Base-by-base conservation (phyloP, 2,113 vertebrate genomes). In the Micronisus gabar region DNA sequence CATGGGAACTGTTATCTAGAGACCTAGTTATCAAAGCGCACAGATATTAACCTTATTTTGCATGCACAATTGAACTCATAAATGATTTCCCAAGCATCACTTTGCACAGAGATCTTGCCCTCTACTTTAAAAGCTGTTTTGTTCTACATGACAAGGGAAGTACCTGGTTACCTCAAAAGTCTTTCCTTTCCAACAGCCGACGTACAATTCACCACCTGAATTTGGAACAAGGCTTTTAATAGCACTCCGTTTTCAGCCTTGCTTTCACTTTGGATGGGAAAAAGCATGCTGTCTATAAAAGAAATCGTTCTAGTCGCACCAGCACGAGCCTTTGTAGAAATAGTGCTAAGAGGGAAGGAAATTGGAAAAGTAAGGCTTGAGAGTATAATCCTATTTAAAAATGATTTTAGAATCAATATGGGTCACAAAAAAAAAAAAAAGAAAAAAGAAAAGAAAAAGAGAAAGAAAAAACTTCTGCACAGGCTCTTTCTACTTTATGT, bases 141-240 rank as follows among this genome's bases (percentile, higher is more conserved):
- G n/a, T 67, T 87, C 65, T 22, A 3, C 43, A 70, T 1, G 3
- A 66, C 38, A 13, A 26, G 61, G 83, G 58, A 78, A 84, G 50
- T 8, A 36, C 26, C 32, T 0, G 0, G 59, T 81, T 18, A 76
- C 83, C 59, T 95, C 38, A 74, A 17, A 23, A 0, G 1, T n/a
- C 76, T 83, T 76, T 83, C 62, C 45, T 48, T 62, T 40, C 62
- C 71, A 65, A 50, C 40, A 59, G 40, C 66, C 3, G 10, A 22
- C 1, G 2, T 56, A 30, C 11, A 30, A 11, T 61, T 76, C 58
- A 47, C 34, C 74, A 29, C 34, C 67, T 66, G 94, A 78, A 58
- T 83, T 68, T n/a, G 62, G 86, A 88, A 2, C 79, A 72, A 53
- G 62, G 71, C 53, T 92, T 92, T 92, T 80, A 88, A 76, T 5